These are phyloP conservation scores for Trichoplax adhaerens DNA, from an alignment of 37 sponge, comb jelly and placozoan species.

Conservation along the genomic window DNA sequence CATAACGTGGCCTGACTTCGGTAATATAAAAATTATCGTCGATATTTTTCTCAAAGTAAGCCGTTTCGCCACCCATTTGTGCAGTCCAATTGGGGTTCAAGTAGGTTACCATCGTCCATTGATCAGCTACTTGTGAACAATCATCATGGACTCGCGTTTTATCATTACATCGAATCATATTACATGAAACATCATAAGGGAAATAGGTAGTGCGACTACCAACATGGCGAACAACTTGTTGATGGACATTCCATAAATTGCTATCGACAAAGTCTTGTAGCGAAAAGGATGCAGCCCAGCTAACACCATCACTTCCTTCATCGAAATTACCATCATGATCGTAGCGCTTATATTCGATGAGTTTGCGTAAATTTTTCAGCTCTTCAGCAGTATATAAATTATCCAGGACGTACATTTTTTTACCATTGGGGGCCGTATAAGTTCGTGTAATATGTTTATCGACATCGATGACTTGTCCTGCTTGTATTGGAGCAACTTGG, in stretches of 20 bases:
- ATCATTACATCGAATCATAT: slow-evolving; percentile 17
- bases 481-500: too few species aligned
- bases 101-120: slow-evolving; percentile 20
- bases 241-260: slow-evolving; percentile 9
- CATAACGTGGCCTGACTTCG: slow-evolving; percentile 13
- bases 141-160: slow-evolving; percentile 25
- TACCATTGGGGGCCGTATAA: too few species aligned
- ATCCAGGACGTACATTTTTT: too few species aligned
- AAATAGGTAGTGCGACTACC: slow-evolving; percentile 1
- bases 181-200: slow-evolving; percentile 28
- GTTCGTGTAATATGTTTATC: too few species aligned
- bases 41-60: slow-evolving; percentile 7
- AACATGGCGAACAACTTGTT: slow-evolving; percentile 1
- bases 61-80: slow-evolving; percentile 13
- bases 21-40: slow-evolving; percentile 1
- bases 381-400: too few species aligned
- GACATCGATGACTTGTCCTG: too few species aligned
- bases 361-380: too few species aligned
- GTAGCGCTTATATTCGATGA: not conserved
- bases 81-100: slow-evolving; percentile 14
- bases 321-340: slow-evolving; percentile 14
- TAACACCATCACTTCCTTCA: slow-evolving; percentile 25
- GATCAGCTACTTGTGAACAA: slow-evolving; percentile 1
- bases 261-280: slow-evolving; percentile 12
- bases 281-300: slow-evolving; percentile 12